Evolutionary conservation across 1,140 invertebrate genomes (phyloP).

Genomic region (Lutraria rhynchaena): DNA sequence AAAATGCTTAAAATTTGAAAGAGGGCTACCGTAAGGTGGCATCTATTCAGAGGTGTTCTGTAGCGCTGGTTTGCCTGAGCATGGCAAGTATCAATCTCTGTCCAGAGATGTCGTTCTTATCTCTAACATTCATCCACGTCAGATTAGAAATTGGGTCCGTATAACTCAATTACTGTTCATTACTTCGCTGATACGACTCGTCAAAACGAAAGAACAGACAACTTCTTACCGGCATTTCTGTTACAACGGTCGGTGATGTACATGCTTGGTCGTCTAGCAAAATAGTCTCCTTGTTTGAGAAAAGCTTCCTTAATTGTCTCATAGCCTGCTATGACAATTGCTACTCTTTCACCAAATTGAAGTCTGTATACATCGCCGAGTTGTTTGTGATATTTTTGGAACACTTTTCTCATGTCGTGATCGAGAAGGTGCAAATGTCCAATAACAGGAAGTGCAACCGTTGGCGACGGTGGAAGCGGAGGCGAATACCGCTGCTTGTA

Average conservation of each 20-base stretch:
- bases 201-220: neutral
- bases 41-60: too few relatives aligned
- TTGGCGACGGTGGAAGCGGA: conserved; percentile 29
- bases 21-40: too few relatives aligned
- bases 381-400: conserved; percentile 24
- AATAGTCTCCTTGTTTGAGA: conserved; percentile 18
- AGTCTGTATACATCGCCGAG: conserved; percentile 30
- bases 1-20: too few relatives aligned
- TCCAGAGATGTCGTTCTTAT: neutral
- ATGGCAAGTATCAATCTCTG: too few relatives aligned
- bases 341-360: conserved; percentile 2
- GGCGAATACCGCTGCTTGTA: neutral
- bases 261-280: conserved; percentile 11
- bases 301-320: conserved; percentile 36
- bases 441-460: conserved; percentile 23
- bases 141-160: neutral
- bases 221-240: conserved; percentile 7
- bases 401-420: conserved; percentile 33
- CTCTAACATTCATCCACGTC: neutral
- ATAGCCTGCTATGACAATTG: conserved; percentile 17
- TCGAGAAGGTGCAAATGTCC: conserved; percentile 27
- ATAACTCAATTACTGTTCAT: neutral
- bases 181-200: neutral
- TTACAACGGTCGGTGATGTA: conserved; percentile 11
- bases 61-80: too few relatives aligned